Percentiles rank a stretch among this genome's conserved stretches.
phyloP scores from a whole-genome alignment of 1,140 invertebrate genomes.

The Calliphora vicina region DNA sequence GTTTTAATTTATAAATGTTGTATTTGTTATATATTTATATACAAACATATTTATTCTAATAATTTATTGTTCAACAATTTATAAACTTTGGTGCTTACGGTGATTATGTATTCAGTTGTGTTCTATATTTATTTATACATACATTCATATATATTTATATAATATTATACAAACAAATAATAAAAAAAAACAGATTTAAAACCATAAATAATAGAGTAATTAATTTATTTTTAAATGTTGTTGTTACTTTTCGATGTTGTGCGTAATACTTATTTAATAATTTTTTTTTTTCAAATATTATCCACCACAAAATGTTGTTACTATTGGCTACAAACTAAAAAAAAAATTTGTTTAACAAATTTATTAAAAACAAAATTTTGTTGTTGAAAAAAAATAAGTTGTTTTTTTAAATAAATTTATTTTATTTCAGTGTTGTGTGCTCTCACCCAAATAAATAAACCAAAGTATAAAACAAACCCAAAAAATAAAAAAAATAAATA shows the following conservation, averaged over 20 bases:
- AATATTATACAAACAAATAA: no score
- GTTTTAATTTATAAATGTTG: background rate
- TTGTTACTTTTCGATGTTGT: constrained; percentile 13
- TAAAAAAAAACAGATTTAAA: no score
- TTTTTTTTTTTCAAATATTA: background rate
- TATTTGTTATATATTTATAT: background rate
- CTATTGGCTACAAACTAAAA: background rate
- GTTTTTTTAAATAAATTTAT: background rate
- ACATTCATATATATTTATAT: background rate
- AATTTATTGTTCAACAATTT: background rate
- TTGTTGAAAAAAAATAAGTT: background rate
- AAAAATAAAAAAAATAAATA: background rate
- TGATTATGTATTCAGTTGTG: background rate
- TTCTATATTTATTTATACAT: background rate
- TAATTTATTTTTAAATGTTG: constrained; percentile 6
- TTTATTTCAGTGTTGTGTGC: constrained; percentile 3
- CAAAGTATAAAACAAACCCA: background rate
- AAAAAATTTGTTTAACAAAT: background rate
- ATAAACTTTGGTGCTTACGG: constrained; percentile 9
- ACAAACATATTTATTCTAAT: background rate
- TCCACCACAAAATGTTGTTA: background rate
- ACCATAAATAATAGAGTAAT: constrained; percentile 2
- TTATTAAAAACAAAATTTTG: no score
- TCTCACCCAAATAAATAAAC: constrained; percentile 6
- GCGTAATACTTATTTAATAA: background rate